Percentiles rank a stretch among this genome's conserved stretches.
phyloP scores from a whole-genome alignment of 2,797 vertebrate species.

The Prunella strophiata region DNA sequence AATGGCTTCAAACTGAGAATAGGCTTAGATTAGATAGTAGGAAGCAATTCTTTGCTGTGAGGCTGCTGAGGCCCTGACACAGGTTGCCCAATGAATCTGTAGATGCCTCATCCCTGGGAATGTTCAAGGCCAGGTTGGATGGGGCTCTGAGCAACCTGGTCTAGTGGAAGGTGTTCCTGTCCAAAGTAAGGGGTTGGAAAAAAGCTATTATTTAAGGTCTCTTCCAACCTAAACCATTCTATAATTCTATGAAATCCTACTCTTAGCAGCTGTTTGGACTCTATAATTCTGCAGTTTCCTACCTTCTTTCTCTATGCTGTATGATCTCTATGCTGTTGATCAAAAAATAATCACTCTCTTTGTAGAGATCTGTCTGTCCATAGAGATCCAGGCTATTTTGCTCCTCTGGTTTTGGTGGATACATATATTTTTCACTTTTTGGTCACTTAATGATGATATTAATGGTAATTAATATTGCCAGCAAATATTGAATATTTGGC shows the following conservation, averaged over 20 bases:
- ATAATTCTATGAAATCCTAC: neutral
- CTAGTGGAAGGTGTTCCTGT: neutral
- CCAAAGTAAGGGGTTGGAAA: neutral
- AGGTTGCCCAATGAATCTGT: fast-evolving
- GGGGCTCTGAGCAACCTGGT: fast-evolving
- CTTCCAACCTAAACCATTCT: neutral
- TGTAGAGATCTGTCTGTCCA: neutral
- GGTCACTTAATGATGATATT: neutral
- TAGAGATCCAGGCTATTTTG: neutral
- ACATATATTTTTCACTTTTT: neutral
- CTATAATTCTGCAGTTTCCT: neutral
- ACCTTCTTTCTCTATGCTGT: neutral
- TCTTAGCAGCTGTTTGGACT: neutral
- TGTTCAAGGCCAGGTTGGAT: neutral
- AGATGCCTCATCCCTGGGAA: fast-evolving
- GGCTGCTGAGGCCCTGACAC: fast-evolving
- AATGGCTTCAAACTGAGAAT: neutral
- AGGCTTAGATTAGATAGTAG: fast-evolving
- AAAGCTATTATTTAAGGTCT: neutral
- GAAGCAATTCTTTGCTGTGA: fast-evolving
- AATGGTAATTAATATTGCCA: neutral
- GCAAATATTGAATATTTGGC: neutral
- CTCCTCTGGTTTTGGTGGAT: neutral
- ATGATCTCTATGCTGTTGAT: neutral
- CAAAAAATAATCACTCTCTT: neutral